Conservation (phyloP, 2,888 invertebrate species). For the Odontocolon sp. region DNA sequence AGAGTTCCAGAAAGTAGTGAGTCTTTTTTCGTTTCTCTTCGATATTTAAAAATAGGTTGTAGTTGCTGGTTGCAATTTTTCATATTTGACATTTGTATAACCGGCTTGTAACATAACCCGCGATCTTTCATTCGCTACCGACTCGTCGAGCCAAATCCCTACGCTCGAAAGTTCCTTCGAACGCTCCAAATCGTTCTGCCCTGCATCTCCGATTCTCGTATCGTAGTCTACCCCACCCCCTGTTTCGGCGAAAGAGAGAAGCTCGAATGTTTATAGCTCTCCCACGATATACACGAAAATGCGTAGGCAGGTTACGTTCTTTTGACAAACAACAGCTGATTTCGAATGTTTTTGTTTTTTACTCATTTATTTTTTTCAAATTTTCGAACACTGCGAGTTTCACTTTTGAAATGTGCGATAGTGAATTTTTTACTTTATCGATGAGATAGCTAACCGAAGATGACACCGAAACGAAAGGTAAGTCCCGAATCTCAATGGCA, state of each 20-base stretch:
- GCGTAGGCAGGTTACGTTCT: conserved; percentile 21
- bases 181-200: background rate
- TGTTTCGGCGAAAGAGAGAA: background rate
- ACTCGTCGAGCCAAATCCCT: background rate
- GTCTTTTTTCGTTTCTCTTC: background rate
- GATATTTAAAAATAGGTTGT: background rate
- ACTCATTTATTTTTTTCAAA: conserved; percentile 13
- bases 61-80: no score
- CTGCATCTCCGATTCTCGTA: background rate
- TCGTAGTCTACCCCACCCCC: no score
- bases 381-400: conserved; percentile 18
- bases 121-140: background rate
- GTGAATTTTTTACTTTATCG: conserved; percentile 49
- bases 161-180: background rate
- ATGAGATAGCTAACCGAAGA: conserved; percentile 63
- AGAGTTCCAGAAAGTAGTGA: background rate
- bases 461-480: conserved; percentile 79
- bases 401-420: conserved; percentile 38
- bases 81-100: no score
- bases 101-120: background rate
- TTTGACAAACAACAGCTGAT: conserved; percentile 59
- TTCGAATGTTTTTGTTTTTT: conserved; percentile 45
- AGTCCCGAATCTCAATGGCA: conserved; percentile 37
- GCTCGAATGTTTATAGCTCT: background rate
- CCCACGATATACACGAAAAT: conserved; percentile 2